phyloP scores from a whole-genome alignment of 2,888 invertebrate genomes.

The Axea sp. region DNA sequence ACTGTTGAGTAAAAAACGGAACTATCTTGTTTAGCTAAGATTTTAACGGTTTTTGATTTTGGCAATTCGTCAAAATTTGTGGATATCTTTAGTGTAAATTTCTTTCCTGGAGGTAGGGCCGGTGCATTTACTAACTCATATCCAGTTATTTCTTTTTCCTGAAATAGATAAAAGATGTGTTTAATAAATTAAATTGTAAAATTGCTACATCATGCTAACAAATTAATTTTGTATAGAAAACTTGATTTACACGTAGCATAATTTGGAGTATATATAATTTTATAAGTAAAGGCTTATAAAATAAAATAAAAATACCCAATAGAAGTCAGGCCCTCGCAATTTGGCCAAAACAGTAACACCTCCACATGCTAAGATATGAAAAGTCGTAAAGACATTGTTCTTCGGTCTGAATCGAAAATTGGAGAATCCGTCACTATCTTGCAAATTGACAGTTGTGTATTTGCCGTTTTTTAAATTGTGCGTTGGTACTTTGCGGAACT shows the following conservation, averaged over 20 bases:
- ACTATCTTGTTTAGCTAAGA: slow-evolving; percentile 73
- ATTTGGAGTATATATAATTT: too few species aligned
- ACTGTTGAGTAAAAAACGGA: slow-evolving; percentile 72
- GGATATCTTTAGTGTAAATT: slow-evolving; percentile 75
- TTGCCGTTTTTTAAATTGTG: slow-evolving; percentile 71
- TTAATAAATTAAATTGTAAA: too few species aligned
- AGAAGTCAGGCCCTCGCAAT: slow-evolving; percentile 72
- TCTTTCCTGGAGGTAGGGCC: slow-evolving; percentile 73
- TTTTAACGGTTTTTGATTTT: slow-evolving; percentile 74
- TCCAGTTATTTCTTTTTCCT: slow-evolving; percentile 74
- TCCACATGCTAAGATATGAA: slow-evolving; percentile 76
- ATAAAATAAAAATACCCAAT: too few species aligned
- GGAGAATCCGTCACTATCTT: slow-evolving; percentile 73
- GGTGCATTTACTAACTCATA: slow-evolving; percentile 73
- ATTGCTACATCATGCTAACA: too few species aligned
- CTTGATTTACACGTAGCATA: too few species aligned
- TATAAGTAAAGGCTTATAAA: too few species aligned
- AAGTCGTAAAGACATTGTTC: slow-evolving; percentile 73
- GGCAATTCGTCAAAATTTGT: slow-evolving; percentile 72
- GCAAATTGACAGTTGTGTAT: slow-evolving; percentile 71
- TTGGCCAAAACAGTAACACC: slow-evolving; percentile 74
- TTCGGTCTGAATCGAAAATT: slow-evolving; percentile 76
- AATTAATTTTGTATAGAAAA: too few species aligned
- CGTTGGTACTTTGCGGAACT: slow-evolving; percentile 73
- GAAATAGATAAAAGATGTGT: too few species aligned